These are phyloP conservation scores for Thereva unica DNA, from an alignment of 2,888 invertebrate species.

Conservation along the genomic window DNA sequence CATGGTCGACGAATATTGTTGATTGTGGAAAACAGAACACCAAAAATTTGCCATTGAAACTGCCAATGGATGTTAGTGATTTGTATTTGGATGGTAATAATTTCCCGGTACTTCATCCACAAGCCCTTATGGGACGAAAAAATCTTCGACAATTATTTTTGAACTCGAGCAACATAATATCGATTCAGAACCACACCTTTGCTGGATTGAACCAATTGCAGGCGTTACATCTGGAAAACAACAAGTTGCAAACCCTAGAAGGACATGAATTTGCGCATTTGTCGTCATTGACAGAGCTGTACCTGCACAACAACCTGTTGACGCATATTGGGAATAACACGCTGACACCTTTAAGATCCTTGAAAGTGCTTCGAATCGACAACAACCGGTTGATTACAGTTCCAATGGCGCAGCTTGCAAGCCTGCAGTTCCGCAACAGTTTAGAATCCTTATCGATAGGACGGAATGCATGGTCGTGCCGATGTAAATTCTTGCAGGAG, in stretches of 20 bases:
- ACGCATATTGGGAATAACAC: slow-evolving; percentile 79
- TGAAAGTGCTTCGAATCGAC: slow-evolving; percentile 79
- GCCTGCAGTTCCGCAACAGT: slow-evolving; percentile 60
- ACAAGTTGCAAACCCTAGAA: slow-evolving; percentile 76
- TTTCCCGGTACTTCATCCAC: slow-evolving; percentile 79
- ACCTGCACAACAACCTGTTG: slow-evolving; percentile 83
- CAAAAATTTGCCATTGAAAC: slow-evolving; percentile 66
- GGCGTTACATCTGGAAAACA: slow-evolving; percentile 82
- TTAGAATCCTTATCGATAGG: slow-evolving; percentile 78
- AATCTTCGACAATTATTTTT: slow-evolving; percentile 85
- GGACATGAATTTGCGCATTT: slow-evolving; percentile 86
- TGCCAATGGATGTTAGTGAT: slow-evolving; percentile 94
- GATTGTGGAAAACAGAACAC: slow-evolving; percentile 75
- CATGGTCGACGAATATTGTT: slow-evolving; percentile 90
- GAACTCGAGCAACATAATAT: slow-evolving; percentile 81
- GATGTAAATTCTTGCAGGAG: slow-evolving; percentile 85
- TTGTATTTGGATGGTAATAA: slow-evolving; percentile 91
- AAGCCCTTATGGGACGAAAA: slow-evolving; percentile 88
- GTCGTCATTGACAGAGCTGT: slow-evolving; percentile 76
- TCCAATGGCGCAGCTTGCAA: slow-evolving; percentile 75
- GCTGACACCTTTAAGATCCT: slow-evolving; percentile 74
- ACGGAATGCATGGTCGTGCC: slow-evolving; percentile 87
- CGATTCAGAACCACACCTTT: slow-evolving; percentile 88
- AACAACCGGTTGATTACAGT: slow-evolving; percentile 81
- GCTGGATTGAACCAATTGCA: slow-evolving; percentile 79